Conservation (phyloP, 2,113 vertebrate species). For the Paedocypris sp. region DNA sequence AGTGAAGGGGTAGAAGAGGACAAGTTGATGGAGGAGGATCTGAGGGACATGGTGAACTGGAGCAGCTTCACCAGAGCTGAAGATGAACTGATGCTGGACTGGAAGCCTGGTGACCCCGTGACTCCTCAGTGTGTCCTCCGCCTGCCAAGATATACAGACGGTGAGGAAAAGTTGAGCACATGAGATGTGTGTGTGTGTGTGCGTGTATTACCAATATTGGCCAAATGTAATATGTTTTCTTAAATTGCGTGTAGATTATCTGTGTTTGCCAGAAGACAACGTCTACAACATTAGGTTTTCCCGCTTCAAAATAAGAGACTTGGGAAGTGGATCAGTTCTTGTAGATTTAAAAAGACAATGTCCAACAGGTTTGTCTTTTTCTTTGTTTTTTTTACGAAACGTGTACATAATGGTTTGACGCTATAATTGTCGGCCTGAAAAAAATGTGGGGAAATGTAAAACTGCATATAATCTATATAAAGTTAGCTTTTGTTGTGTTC, state of each 20-base stretch:
- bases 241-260: slow-evolving; percentile 33
- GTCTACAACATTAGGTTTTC: slow-evolving; percentile 49
- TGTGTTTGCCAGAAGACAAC: slow-evolving; percentile 46
- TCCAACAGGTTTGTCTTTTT: slow-evolving; percentile 33
- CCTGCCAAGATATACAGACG: slow-evolving; percentile 41
- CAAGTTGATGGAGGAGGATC: background rate
- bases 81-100: slow-evolving; percentile 19
- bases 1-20: background rate
- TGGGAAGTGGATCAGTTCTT: slow-evolving; percentile 37
- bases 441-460: too few species aligned
- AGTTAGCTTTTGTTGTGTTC: too few species aligned
- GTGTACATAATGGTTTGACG: too few species aligned
- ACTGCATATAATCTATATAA: too few species aligned
- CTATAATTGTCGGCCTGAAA: too few species aligned
- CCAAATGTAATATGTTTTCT: background rate
- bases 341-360: slow-evolving; percentile 42
- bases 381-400: too few species aligned
- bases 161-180: slow-evolving; percentile 32
- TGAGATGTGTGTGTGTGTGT: background rate
- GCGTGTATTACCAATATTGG: background rate
- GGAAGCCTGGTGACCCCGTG: slow-evolving; percentile 38
- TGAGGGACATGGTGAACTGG: slow-evolving; percentile 36
- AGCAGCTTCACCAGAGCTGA: slow-evolving; percentile 28
- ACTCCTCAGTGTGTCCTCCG: slow-evolving; percentile 42
- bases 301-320: slow-evolving; percentile 47